These are phyloP conservation scores for Pangasius djambal DNA, from an alignment of 2,797 vertebrate species.

Conservation along the genomic window DNA sequence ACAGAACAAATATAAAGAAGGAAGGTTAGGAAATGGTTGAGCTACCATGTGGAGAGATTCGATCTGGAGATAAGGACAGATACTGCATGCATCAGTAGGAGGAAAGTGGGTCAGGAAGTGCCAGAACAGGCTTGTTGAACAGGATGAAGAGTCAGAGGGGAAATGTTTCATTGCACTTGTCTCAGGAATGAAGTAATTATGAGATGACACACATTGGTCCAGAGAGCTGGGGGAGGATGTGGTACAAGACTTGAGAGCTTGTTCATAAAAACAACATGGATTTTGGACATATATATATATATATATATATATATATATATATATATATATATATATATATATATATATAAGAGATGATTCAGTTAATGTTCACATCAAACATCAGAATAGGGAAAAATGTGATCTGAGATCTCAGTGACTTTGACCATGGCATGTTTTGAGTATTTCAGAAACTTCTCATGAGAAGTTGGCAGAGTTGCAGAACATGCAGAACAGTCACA, in stretches of 20 bases:
- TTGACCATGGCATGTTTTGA: too few relatives aligned
- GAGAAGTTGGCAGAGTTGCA: too few relatives aligned
- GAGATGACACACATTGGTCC: neutral
- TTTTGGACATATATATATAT: neutral
- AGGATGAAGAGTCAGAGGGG: slow-evolving; percentile 16
- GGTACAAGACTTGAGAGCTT: neutral
- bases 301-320: too few relatives aligned
- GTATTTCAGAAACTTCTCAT: too few relatives aligned
- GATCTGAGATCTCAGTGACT: too few relatives aligned
- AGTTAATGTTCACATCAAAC: too few relatives aligned
- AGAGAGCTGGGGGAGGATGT: neutral
- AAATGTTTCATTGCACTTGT: slow-evolving; percentile 11
- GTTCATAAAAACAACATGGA: neutral
- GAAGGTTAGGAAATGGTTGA: slow-evolving; percentile 10
- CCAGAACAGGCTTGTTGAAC: slow-evolving; percentile 9
- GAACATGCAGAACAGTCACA: too few relatives aligned
- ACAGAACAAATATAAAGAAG: slow-evolving; percentile 9
- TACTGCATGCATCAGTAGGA: neutral
- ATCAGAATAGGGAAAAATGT: too few relatives aligned
- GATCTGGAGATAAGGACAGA: slow-evolving; percentile 13
- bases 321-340: too few relatives aligned
- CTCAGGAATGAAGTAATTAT: neutral
- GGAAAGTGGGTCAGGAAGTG: slow-evolving; percentile 21
- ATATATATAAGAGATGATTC: too few relatives aligned
- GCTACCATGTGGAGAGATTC: slow-evolving; percentile 12